Percentiles rank a stretch among this genome's conserved stretches.
Evolutionary conservation across 2,888 invertebrate species (phyloP).

Genomic region (Helleia helle): DNA sequence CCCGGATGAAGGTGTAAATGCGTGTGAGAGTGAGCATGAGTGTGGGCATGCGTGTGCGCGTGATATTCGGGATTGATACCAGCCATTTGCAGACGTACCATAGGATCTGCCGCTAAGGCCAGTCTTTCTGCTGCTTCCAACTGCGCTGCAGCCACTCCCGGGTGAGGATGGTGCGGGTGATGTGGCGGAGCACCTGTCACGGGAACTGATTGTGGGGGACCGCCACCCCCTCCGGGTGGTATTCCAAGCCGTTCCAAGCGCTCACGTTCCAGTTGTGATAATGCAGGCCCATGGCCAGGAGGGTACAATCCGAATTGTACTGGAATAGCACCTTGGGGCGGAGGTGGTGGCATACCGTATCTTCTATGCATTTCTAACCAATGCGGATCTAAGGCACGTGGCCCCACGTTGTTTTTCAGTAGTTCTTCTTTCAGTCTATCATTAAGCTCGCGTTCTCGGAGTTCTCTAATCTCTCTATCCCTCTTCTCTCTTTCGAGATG

Average conservation of each 20-base stretch:
- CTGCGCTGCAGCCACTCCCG: constrained; percentile 73
- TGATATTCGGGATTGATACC: constrained; percentile 92
- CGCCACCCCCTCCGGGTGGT: constrained; percentile 74
- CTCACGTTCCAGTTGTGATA: constrained; percentile 91
- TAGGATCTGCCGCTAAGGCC: constrained; percentile 91
- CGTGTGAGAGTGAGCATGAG: constrained; percentile 92
- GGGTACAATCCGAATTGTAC: constrained; percentile 83
- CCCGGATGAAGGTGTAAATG: constrained; percentile 87
- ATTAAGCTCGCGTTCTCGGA: constrained; percentile 85
- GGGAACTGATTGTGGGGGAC: constrained; percentile 59
- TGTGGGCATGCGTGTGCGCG: constrained; percentile 93
- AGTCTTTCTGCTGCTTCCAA: constrained; percentile 84
- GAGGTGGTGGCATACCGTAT: constrained; percentile 77
- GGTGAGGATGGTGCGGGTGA: constrained; percentile 73
- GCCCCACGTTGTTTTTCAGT: constrained; percentile 80
- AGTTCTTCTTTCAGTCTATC: constrained; percentile 92
- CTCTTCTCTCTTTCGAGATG: constrained; percentile 81
- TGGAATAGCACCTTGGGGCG: constrained; percentile 78
- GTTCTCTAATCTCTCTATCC: constrained; percentile 84
- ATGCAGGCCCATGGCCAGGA: constrained; percentile 80
- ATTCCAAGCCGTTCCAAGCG: constrained; percentile 88
- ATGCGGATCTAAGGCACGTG: constrained; percentile 81
- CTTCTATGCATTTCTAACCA: constrained; percentile 94
- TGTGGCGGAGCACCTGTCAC: constrained; percentile 71
- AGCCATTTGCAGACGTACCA: constrained; percentile 95